Conservation (phyloP, 2,888 invertebrate species). For the Phyto melanocephala region DNA sequence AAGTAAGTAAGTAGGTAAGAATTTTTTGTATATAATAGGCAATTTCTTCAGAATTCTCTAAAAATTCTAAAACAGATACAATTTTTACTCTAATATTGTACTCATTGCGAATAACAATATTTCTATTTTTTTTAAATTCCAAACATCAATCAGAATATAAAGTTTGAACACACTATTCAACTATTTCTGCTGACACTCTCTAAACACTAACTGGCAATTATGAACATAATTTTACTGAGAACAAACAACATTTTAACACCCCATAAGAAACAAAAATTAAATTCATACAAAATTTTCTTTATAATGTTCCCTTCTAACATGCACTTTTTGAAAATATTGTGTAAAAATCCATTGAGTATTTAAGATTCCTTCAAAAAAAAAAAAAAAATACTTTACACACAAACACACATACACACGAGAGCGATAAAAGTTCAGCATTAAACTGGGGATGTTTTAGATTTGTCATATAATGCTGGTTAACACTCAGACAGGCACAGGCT, state of each 20-base stretch:
- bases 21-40: no score
- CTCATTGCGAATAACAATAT: no score
- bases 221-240: background rate
- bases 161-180: no score
- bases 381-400: slow-evolving; percentile 1
- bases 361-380: background rate
- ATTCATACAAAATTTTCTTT: background rate
- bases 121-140: no score
- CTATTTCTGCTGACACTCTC: background rate
- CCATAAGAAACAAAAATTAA: background rate
- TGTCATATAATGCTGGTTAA: background rate
- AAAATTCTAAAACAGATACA: no score
- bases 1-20: no score
- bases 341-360: no score
- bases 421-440: slow-evolving; percentile 9
- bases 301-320: slow-evolving; percentile 1
- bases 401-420: background rate
- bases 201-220: background rate
- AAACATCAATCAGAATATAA: no score
- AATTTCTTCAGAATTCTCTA: no score
- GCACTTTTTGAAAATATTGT: slow-evolving; percentile 31
- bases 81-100: no score
- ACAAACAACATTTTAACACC: slow-evolving; percentile 7
- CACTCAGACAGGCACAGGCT: background rate
- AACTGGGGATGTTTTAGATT: background rate